Base-by-base conservation (phyloP, 2,888 invertebrate species). In the Syrphus vitripennis region DNA sequence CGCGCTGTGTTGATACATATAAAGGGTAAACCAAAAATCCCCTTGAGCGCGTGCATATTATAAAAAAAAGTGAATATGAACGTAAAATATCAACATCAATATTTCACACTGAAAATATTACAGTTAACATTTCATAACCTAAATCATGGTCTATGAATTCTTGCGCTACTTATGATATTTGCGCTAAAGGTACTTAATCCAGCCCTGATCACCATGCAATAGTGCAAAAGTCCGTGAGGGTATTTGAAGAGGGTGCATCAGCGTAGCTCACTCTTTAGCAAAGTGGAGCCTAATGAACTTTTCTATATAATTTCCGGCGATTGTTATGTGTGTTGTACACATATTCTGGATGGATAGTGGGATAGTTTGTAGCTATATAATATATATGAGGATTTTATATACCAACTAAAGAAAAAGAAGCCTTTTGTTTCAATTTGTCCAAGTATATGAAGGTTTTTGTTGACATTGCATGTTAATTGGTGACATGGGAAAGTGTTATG, bases 401-500 rank as follows among this genome's bases (percentile, higher is more conserved):
- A 53, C 6, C 4, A 34, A 48, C 61, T 45, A 45, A 29, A 42
- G 26, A 59, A 24, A 57, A 12, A 67, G 69, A 74, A 83, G 45
- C 69, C 79, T 79, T 83, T 79, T 74, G 61, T 79, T 34, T 55
- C 69, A 76, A 70, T 81, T 81, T 76, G 45, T 16, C 53, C 53
- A 71, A 71, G 70, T 70, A n/a, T n/a, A n/a, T n/a, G 77, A 57
- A 26, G 77, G 77, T 42, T 65, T 72, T 83, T 83, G 78, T 83
- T 84, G 76, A 84, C 80, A 76, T 76, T 76, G 80, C 80, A 76
- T 80, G 34, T 70, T 80, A 83, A 83, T 83, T 83, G 80, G 83
- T 80, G 70, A 61, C 74, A 74, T 53, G 67, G 67, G 57, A 80
- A 67, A 74, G 55, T 71, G 63, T 72, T 31, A 42, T 29, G 31